Conservation (phyloP, 1,140 invertebrate genomes). For the Papilio xuthus region DNA sequence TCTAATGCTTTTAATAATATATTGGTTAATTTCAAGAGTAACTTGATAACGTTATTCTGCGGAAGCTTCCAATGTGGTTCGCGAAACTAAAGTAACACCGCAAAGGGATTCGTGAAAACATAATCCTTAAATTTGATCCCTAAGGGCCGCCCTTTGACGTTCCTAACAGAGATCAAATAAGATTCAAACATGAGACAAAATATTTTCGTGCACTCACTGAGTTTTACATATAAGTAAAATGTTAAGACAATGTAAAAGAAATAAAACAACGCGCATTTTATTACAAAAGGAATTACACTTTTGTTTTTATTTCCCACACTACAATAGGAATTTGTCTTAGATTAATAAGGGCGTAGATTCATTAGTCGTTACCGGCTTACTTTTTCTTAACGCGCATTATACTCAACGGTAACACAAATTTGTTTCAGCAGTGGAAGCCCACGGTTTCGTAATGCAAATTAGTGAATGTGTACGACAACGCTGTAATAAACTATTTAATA, state of each 20-base stretch:
- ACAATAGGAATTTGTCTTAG: too few species aligned
- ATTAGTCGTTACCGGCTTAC: too few species aligned
- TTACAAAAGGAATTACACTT: too few species aligned
- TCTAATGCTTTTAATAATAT: neutral
- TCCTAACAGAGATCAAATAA: neutral
- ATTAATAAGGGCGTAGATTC: too few species aligned
- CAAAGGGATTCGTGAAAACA: conserved; percentile 15
- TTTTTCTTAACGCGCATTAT: too few species aligned
- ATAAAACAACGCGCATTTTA: neutral
- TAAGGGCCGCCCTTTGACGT: conserved; percentile 9
- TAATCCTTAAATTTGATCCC: conserved; percentile 22
- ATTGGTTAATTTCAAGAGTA: neutral
- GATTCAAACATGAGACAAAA: neutral
- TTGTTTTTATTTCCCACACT: too few species aligned
- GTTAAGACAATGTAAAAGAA: neutral
- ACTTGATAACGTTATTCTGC: neutral
- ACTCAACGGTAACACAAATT: too few species aligned
- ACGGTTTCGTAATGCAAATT: too few species aligned
- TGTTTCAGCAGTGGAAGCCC: too few species aligned
- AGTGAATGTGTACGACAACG: too few species aligned
- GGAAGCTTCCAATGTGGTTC: conserved; percentile 9
- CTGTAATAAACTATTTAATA: too few species aligned
- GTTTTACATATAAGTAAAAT: neutral
- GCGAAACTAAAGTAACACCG: conserved; percentile 10
- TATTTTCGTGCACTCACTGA: neutral